phyloP scores from a whole-genome alignment of 2,797 vertebrate genomes.

The Gadopsis bispinosus region DNA sequence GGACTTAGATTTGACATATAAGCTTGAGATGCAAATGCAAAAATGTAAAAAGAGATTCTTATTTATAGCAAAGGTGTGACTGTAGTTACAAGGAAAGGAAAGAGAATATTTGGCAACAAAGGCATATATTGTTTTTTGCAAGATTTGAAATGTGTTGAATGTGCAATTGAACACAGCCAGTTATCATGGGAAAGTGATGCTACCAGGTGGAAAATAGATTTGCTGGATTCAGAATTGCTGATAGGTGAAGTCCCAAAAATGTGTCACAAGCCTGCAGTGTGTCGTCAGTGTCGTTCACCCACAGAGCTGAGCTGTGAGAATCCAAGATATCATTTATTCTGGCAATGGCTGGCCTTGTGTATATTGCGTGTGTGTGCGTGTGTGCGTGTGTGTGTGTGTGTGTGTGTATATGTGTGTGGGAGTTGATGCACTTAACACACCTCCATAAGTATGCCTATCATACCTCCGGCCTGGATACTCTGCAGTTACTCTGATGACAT shows the following conservation, averaged over 20 bases:
- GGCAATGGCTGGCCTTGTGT: conserved; percentile 33
- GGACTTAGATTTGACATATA: neutral
- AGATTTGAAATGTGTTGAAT: conserved; percentile 3
- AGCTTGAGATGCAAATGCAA: neutral
- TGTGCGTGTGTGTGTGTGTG: conserved; percentile 10
- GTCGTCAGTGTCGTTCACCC: conserved; percentile 25
- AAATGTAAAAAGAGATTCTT: neutral
- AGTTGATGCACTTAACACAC: conserved; percentile 26
- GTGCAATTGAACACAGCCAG: conserved; percentile 5
- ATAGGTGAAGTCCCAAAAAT: conserved; percentile 50
- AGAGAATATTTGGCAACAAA: neutral
- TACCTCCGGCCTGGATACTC: conserved; percentile 36
- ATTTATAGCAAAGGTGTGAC: neutral
- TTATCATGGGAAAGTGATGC: conserved; percentile 17
- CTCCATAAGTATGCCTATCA: conserved; percentile 28
- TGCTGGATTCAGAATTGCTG: conserved; percentile 54
- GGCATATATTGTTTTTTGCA: neutral
- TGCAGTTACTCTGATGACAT: conserved; percentile 58
- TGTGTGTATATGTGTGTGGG: conserved; percentile 11
- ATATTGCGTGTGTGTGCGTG: conserved; percentile 10
- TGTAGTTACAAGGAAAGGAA: neutral
- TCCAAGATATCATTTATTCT: conserved; percentile 49
- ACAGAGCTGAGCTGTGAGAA: conserved; percentile 62
- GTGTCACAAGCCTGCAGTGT: conserved; percentile 35
- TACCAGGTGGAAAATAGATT: conserved; percentile 47